Evolutionary conservation across 2,888 invertebrate genomes (phyloP).

Genomic region (Diaphora mendica): DNA sequence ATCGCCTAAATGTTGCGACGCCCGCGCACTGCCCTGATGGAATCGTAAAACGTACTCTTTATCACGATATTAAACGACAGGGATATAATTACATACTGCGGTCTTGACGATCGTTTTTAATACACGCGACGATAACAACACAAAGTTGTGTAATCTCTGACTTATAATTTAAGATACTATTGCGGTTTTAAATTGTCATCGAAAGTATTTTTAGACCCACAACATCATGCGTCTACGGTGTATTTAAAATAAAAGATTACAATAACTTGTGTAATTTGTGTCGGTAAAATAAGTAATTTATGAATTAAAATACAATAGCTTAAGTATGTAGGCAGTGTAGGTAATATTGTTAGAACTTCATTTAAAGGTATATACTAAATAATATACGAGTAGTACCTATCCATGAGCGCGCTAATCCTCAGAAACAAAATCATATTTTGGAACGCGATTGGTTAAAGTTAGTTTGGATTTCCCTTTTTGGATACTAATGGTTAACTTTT

Average conservation of each 20-base stretch:
- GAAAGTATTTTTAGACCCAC: neutral
- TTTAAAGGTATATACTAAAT: too few species aligned
- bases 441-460: too few species aligned
- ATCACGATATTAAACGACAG: slow-evolving; percentile 56
- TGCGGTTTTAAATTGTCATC: slow-evolving; percentile 27
- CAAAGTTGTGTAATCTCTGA: slow-evolving; percentile 23
- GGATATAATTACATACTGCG: slow-evolving; percentile 32
- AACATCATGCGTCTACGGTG: neutral
- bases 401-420: too few species aligned
- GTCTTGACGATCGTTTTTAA: neutral
- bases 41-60: slow-evolving; percentile 62
- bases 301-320: too few species aligned
- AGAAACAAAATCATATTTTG: too few species aligned
- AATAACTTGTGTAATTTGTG: neutral
- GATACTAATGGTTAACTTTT: neutral
- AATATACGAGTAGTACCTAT: too few species aligned
- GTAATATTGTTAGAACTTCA: too few species aligned
- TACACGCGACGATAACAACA: slow-evolving; percentile 11
- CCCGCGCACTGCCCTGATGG: slow-evolving; percentile 49
- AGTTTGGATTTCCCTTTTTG: too few species aligned
- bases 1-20: slow-evolving; percentile 60
- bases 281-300: neutral
- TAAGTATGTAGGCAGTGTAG: too few species aligned
- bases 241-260: neutral
- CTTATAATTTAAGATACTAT: slow-evolving; percentile 32